phyloP scores from a whole-genome alignment of 2,888 invertebrate species.

The Palloptera scutellata region DNA sequence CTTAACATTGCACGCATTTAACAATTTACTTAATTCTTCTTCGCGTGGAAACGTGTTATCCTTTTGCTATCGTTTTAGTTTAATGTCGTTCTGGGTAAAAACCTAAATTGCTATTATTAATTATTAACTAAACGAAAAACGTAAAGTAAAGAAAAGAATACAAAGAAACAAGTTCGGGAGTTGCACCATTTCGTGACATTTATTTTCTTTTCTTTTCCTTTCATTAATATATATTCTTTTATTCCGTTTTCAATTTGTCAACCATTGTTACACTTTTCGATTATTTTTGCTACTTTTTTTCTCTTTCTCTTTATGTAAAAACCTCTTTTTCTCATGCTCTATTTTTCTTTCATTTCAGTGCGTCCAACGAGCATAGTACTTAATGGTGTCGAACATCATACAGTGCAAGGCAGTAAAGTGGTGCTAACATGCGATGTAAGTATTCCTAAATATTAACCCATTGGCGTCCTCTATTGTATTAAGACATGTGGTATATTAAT shows the following conservation, averaged over 20 bases:
- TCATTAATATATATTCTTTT: conserved; percentile 1
- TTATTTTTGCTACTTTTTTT: neutral
- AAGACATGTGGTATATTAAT: too few relatives aligned
- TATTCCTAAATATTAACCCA: conserved; percentile 25
- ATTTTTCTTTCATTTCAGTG: conserved; percentile 69
- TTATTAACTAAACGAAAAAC: conserved; percentile 18
- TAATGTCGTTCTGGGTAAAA: neutral
- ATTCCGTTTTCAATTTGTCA: conserved; percentile 10
- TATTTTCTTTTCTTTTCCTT: conserved; percentile 10
- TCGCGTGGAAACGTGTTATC: neutral
- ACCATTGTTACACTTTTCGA: conserved; percentile 1
- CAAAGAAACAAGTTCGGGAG: neutral
- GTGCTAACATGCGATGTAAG: conserved; percentile 74
- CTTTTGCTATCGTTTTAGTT: neutral
- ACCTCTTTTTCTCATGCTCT: too few relatives aligned
- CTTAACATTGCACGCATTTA: conserved; percentile 9
- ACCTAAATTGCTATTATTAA: conserved; percentile 33
- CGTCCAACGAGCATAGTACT: conserved; percentile 81
- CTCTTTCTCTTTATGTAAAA: neutral
- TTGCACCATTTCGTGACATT: conserved; percentile 6
- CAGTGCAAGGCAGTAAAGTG: conserved; percentile 81
- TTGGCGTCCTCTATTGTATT: too few relatives aligned
- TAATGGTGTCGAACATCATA: conserved; percentile 79
- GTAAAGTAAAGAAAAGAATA: neutral
- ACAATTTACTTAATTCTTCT: neutral